Evolutionary conservation across 2,888 invertebrate species (phyloP).

Genomic region (Erebia palarica): DNA sequence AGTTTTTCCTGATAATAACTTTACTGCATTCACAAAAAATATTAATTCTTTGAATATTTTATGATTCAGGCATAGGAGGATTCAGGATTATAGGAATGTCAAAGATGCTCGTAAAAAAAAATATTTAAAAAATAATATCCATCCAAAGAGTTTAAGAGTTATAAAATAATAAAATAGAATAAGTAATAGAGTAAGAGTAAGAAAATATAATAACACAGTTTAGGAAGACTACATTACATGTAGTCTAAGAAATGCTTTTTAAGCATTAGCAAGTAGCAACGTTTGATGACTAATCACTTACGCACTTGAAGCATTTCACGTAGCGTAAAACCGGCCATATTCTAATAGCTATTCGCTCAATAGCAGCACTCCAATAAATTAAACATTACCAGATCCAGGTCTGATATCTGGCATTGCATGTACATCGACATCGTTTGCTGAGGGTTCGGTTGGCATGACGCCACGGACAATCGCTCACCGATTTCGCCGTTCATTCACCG

Average conservation of each 20-base stretch:
- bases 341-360: conserved; percentile 3
- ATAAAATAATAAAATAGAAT: background rate
- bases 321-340: conserved; percentile 1
- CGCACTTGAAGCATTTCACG: background rate
- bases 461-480: conserved; percentile 51
- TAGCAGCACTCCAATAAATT: conserved; percentile 20
- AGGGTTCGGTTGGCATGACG: conserved; percentile 59
- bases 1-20: background rate
- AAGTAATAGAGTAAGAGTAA: too few relatives aligned
- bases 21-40: background rate
- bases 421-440: conserved; percentile 33
- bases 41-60: background rate
- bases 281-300: background rate
- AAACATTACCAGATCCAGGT: conserved; percentile 24
- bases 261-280: background rate
- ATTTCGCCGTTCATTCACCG: conserved; percentile 45
- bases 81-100: background rate
- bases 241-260: background rate
- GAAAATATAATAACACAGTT: too few relatives aligned
- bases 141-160: too few relatives aligned
- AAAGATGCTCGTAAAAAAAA: background rate
- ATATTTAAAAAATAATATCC: background rate
- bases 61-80: background rate
- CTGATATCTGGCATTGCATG: conserved; percentile 19
- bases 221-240: too few relatives aligned